Evolutionary conservation across 37 sponge, comb jelly and placozoan genomes (phyloP), one percentile per base, ranked within the genome.

Genomic region (Tethya wilhelma): DNA sequence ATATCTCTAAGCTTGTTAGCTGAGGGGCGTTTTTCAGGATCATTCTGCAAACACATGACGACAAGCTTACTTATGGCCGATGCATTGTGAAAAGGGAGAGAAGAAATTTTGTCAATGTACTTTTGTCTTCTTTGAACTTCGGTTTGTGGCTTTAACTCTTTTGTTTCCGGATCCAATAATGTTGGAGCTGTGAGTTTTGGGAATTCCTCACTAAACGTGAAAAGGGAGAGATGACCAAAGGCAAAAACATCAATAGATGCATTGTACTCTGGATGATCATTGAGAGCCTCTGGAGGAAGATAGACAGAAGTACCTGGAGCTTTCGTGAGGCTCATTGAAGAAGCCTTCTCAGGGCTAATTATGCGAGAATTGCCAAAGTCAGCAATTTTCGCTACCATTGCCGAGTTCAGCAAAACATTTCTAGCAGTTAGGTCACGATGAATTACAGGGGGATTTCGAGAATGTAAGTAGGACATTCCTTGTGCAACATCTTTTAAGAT

Each of bases 231-330:
- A n/a, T n/a, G n/a, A n/a, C n/a, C n/a, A n/a, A n/a, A n/a, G n/a
- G n/a, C n/a, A n/a, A n/a, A n/a, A n/a, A n/a, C n/a, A n/a, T n/a
- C n/a, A n/a, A n/a, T n/a, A n/a, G n/a, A n/a, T n/a, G n/a, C n/a
- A n/a, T n/a, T n/a, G n/a, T n/a, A n/a, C n/a, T n/a, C 75, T 98
- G 74, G 94, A 94, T 6, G 46, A 81, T 7, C 73, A 81, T 30
- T 91, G 97, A 14, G 62, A 84, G 5, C 93, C 93, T 44, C 91
- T 87, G 65, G 97, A 96, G 49, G 87, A 89, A 81, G 94, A 87
- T 86, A 40, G n/a, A n/a, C n/a, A n/a, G n/a, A n/a, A n/a, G n/a
- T n/a, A n/a, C n/a, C n/a, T n/a, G n/a, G n/a, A n/a, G n/a, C n/a
- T n/a, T 9, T 49, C 14, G 53, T 49, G 53, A 49, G 53, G 14